Evolutionary conservation across 2,797 vertebrate species (phyloP), one percentile per base, ranked within the genome.

Genomic region (Malurus leucopterus): DNA sequence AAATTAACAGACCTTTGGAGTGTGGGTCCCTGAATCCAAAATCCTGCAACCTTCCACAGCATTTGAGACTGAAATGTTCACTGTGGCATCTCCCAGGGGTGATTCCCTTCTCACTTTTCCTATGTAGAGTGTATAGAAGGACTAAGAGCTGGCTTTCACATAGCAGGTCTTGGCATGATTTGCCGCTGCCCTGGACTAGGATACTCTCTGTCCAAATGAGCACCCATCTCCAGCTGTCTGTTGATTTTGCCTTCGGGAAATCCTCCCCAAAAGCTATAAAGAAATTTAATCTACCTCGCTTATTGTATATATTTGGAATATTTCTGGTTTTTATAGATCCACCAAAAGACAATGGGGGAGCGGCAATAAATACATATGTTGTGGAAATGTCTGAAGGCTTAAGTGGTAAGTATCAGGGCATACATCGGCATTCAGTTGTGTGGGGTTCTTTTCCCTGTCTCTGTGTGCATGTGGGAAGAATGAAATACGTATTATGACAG

Each of bases 301-400:
- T 50, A 50, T 36, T 36, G 36, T 36, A 36, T 36, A 36, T 36
- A 36, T 17, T n/a, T 75, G 61, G 15, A 78, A 43, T 84, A 44
- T 62, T 87, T 13, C 58, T 93, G 36, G 1, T 91, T 83, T 73
- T 68, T 90, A 62, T 86, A 99, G 99, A 99, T 89, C 97, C 98
- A 14, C 99, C 99, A 29, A 99, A 98, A 97, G 99, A 99, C 82
- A 98, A 15, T 29, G 99, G 99, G 75, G 99, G 99, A 36, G 97
- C 98, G 84, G 95, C 97, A 87, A 97, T 99, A 94, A 98, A 97
- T 46, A 98, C 98, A 10, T 99, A 99, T 10, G 92, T 98, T 38
- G 98, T 99, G 93, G 98, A 99, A 94, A 98, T 99, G 78, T 98
- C 98, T 46, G 98, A 99, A 95, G 98, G 98, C 34, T 88, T 96